Evolutionary conservation across 2,888 invertebrate genomes (phyloP).

Genomic region (Eupithecia centaureata): DNA sequence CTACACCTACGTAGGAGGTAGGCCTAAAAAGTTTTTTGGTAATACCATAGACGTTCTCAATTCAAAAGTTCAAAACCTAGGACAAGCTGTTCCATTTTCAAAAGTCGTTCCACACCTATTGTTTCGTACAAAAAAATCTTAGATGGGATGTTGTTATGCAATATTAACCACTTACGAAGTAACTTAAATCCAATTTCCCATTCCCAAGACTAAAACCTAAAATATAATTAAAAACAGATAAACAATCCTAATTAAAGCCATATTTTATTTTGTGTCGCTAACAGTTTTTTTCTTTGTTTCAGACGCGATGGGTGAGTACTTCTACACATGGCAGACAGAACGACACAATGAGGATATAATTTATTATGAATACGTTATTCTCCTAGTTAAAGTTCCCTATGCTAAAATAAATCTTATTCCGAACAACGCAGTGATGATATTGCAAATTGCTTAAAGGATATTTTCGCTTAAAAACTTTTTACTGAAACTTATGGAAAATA

Average conservation of each 20-base stretch:
- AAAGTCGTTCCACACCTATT: background rate
- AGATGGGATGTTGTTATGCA: constrained; percentile 29
- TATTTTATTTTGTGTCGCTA: constrained; percentile 48
- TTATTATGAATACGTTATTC: background rate
- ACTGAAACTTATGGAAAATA: constrained; percentile 3
- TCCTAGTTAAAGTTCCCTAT: background rate
- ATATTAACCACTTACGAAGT: constrained; percentile 22
- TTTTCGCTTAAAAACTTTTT: background rate
- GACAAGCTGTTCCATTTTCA: constrained; percentile 8
- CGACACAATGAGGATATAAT: constrained; percentile 46
- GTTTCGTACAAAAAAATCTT: no score
- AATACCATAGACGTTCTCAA: background rate
- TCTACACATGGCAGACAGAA: constrained; percentile 52
- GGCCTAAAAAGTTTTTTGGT: background rate
- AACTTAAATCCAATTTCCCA: constrained; percentile 29
- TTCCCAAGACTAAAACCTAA: constrained; percentile 35
- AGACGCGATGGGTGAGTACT: constrained; percentile 92
- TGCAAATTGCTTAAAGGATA: background rate
- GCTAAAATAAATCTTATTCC: background rate
- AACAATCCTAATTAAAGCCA: constrained; percentile 42
- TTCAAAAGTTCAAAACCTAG: background rate
- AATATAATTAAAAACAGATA: constrained; percentile 40
- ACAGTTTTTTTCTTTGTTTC: constrained; percentile 83
- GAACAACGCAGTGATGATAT: background rate
- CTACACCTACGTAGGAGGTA: background rate